These are phyloP conservation scores for Tachina grossa DNA, from an alignment of 2,888 invertebrate species.

Conservation along the genomic window DNA sequence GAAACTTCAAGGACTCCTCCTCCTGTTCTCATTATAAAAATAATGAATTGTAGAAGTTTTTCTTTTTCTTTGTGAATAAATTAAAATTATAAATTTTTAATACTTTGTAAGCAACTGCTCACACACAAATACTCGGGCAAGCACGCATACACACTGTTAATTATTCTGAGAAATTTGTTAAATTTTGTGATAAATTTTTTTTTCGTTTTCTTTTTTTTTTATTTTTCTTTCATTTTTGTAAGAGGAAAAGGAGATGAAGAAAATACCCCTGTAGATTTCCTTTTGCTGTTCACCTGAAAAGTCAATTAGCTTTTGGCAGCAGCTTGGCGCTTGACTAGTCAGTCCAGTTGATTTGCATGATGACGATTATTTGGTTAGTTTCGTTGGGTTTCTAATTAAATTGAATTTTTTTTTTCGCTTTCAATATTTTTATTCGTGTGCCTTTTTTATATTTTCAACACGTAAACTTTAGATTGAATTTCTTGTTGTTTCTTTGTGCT, in stretches of 20 bases:
- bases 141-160: neutral
- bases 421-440: neutral
- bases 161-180: conserved; percentile 31
- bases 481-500: neutral
- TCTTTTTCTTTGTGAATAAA: conserved; percentile 10
- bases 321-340: conserved; percentile 35
- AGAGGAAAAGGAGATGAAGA: neutral
- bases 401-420: conserved; percentile 27
- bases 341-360: conserved; percentile 24
- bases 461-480: conserved; percentile 21
- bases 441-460: conserved; percentile 10
- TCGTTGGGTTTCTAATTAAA: conserved; percentile 46
- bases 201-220: no score
- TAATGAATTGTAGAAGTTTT: conserved; percentile 22
- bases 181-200: conserved; percentile 31
- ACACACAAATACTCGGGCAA: no score
- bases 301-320: conserved; percentile 55
- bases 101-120: neutral
- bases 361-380: conserved; percentile 63
- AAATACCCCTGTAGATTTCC: conserved; percentile 17
- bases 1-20: conserved; percentile 21
- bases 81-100: conserved; percentile 39
- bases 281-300: conserved; percentile 54
- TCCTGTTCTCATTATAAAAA: neutral
- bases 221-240: neutral